Base-by-base conservation (phyloP, 2,797 vertebrate genomes). In the Parotocinclus haroldoi region DNA sequence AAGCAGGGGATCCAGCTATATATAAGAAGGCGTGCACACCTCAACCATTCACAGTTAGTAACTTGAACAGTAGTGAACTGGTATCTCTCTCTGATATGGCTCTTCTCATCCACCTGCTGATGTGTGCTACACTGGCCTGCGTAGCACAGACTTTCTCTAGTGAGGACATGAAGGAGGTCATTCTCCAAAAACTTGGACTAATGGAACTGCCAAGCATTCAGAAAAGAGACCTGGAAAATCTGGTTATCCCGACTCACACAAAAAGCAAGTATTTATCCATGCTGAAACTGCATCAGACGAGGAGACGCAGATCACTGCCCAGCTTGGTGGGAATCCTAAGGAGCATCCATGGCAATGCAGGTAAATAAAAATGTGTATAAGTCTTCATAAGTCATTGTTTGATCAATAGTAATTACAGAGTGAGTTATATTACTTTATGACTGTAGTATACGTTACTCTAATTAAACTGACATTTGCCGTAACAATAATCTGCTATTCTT, bases 271-370 rank as follows among this genome's bases (percentile, higher is more conserved):
- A 91, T 54, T 49, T 89, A 10, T 87, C 89, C 66, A 79, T 92
- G 89, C 77, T 91, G 73, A 84, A 86, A 58, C 80, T 74, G 3
- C 7, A 0, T 52, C 75, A 75, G 58, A 81, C 81, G 75, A 78
- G 79, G n/a, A 78, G 66, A 61, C 79, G 76, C 44, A 77, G 86
- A 67, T 82, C 79, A 4, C 65, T 89, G 53, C 90, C 91, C 0
- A 92, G 89, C 73, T 76, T 92, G 75, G 85, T 86, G 0, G 84
- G 88, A 72, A 91, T 92, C 67, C 78, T 92, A 40, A 84, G 89
- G 57, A 85, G 84, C 4, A 82, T 87, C 65, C 78, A 85, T 3
- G 86, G 87, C 62, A 84, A 84, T n/a, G 10, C 88, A 87, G 91
- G 90, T 92, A 84, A 10, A 67, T 27, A 27, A 27, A 27, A 27